Percentiles rank a stretch among this genome's conserved stretches.
These are phyloP conservation scores for Eupleurogrammus muticus DNA, from an alignment of 2,797 vertebrate species.

Conservation along the genomic window DNA sequence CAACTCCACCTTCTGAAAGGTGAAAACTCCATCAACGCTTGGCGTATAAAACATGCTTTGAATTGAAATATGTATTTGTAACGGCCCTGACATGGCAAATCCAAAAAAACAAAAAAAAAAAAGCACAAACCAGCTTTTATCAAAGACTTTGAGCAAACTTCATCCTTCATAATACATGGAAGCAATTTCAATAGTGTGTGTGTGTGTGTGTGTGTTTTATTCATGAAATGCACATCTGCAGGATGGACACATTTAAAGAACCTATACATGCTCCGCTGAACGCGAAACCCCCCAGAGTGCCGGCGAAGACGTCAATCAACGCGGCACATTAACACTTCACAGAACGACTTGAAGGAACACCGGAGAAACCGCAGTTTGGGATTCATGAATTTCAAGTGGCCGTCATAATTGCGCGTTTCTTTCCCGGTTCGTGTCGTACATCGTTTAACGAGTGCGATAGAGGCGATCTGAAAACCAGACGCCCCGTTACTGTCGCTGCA, in stretches of 20 bases:
- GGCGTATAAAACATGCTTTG: too few relatives aligned
- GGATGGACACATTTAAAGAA: slow-evolving; percentile 49
- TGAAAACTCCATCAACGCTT: too few relatives aligned
- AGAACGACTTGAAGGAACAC: slow-evolving; percentile 27
- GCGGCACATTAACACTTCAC: slow-evolving; percentile 51
- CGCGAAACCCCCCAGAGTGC: slow-evolving; percentile 53
- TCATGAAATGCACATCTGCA: slow-evolving; percentile 58
- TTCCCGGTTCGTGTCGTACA: background rate
- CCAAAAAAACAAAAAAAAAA: too few relatives aligned
- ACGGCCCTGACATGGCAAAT: too few relatives aligned
- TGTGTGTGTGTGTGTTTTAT: background rate
- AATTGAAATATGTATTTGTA: too few relatives aligned
- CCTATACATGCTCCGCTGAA: slow-evolving; percentile 40
- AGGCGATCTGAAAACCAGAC: slow-evolving; percentile 10
- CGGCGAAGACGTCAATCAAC: slow-evolving; percentile 60
- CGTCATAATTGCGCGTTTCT: slow-evolving; percentile 5
- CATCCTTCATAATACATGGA: too few relatives aligned
- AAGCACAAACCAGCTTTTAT: too few relatives aligned
- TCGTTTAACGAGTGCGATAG: slow-evolving; percentile 21
- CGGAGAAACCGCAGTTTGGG: slow-evolving; percentile 27
- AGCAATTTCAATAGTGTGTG: too few relatives aligned
- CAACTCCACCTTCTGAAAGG: too few relatives aligned
- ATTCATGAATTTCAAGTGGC: slow-evolving; percentile 18
- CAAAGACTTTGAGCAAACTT: too few relatives aligned
- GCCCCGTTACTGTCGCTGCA: slow-evolving; percentile 1